Percentiles rank a stretch among this genome's conserved stretches.
These are phyloP conservation scores for Apolygus lucorum DNA, from an alignment of 1,140 invertebrate genomes.

Conservation along the genomic window DNA sequence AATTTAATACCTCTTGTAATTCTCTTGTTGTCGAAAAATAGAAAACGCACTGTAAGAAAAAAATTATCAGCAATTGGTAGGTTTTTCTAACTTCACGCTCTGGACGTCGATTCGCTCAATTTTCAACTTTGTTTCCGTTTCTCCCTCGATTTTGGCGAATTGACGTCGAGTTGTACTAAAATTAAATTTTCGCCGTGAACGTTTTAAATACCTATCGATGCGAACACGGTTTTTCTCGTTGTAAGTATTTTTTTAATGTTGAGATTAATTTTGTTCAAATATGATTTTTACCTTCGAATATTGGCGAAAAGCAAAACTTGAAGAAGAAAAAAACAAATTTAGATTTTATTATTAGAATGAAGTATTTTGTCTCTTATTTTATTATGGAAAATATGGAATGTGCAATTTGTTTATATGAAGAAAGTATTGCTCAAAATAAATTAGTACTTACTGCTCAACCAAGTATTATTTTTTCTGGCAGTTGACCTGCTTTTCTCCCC, in stretches of 20 bases:
- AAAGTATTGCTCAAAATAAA: conserved; percentile 28
- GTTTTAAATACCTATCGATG: conserved; percentile 25
- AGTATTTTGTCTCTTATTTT: conserved; percentile 18
- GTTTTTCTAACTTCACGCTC: conserved; percentile 16
- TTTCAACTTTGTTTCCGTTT: not conserved
- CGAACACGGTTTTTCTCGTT: not conserved
- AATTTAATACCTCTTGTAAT: not conserved
- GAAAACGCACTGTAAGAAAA: not conserved
- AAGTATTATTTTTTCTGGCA: not conserved
- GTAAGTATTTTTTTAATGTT: conserved; percentile 12
- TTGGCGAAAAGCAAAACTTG: too few species aligned
- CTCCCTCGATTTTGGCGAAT: not conserved
- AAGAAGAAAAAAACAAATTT: conserved; percentile 5
- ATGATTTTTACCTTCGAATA: conserved; percentile 9
- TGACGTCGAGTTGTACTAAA: not conserved
- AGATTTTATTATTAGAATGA: conserved; percentile 10
- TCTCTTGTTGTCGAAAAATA: not conserved
- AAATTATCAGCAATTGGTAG: conserved; percentile 12
- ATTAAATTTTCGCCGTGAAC: too few species aligned
- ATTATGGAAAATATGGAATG: conserved; percentile 23
- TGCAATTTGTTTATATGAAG: conserved; percentile 18
- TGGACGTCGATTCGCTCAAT: not conserved
- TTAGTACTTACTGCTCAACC: conserved; percentile 25
- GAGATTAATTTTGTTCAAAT: not conserved
- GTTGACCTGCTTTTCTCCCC: too few species aligned